phyloP scores from a whole-genome alignment of 2,113 vertebrate species.

The Bungarus multicinctus region DNA sequence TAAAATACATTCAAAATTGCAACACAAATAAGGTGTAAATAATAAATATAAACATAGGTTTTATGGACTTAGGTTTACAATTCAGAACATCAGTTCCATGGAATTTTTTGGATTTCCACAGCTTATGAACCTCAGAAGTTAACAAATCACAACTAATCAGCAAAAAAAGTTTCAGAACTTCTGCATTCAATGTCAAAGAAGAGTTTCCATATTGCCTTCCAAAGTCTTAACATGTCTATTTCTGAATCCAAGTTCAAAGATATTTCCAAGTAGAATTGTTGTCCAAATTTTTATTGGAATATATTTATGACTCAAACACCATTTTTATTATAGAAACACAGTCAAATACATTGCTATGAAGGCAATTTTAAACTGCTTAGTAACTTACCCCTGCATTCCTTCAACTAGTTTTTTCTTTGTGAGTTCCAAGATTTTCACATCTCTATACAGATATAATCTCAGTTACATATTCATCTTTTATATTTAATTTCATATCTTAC shows the following conservation, averaged over 20 bases:
- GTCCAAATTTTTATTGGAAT: background rate
- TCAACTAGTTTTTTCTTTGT: background rate
- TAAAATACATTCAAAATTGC: background rate
- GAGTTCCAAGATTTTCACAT: background rate
- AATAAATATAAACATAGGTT: background rate
- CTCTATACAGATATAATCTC: too few relatives aligned
- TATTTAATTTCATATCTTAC: too few relatives aligned
- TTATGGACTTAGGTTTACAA: background rate
- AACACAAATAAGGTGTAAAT: background rate
- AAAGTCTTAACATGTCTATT: background rate
- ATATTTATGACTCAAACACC: background rate
- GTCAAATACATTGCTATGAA: background rate
- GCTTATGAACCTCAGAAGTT: background rate
- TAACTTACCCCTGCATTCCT: background rate
- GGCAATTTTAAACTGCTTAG: slow-evolving; percentile 1
- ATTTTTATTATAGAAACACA: background rate
- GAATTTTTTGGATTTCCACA: background rate
- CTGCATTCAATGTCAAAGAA: slow-evolving; percentile 15
- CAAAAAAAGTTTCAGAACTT: background rate
- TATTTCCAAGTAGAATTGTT: background rate
- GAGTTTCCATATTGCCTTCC: background rate
- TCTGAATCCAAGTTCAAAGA: background rate
- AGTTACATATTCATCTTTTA: too few relatives aligned
- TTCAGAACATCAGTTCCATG: background rate
- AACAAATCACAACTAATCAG: background rate